phyloP scores from a whole-genome alignment of 2,797 vertebrate species.

The Poliocrania exsul region DNA sequence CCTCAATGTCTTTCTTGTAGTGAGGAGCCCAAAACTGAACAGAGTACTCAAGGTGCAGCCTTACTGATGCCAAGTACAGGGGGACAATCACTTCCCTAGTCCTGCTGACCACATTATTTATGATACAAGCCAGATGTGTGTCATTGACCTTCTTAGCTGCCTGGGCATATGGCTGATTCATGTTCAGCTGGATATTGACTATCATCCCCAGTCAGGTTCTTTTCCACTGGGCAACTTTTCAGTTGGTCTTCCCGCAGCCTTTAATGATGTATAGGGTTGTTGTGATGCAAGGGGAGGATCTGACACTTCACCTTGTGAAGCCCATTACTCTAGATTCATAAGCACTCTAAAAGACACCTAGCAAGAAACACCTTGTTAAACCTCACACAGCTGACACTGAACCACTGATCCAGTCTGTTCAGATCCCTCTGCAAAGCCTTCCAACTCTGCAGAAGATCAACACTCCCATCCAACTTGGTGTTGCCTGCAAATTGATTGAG shows the following conservation, averaged over 20 bases:
- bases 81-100: fast-evolving
- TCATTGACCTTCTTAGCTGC: background rate
- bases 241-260: background rate
- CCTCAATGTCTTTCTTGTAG: background rate
- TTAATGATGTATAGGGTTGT: background rate
- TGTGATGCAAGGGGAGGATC: background rate
- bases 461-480: background rate
- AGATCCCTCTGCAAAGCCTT: background rate
- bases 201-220: background rate
- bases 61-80: background rate
- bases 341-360: too few species aligned
- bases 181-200: background rate
- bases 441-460: background rate
- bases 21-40: background rate
- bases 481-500: background rate
- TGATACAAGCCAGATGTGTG: background rate
- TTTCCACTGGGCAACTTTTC: background rate
- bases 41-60: background rate
- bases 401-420: background rate
- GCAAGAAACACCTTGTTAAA: too few species aligned
- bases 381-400: background rate
- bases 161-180: background rate
- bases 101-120: background rate
- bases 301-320: background rate
- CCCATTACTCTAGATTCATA: too few species aligned